These are phyloP conservation scores for Intellagama lesueurii DNA, from an alignment of 2,797 vertebrate genomes.

Conservation along the genomic window DNA sequence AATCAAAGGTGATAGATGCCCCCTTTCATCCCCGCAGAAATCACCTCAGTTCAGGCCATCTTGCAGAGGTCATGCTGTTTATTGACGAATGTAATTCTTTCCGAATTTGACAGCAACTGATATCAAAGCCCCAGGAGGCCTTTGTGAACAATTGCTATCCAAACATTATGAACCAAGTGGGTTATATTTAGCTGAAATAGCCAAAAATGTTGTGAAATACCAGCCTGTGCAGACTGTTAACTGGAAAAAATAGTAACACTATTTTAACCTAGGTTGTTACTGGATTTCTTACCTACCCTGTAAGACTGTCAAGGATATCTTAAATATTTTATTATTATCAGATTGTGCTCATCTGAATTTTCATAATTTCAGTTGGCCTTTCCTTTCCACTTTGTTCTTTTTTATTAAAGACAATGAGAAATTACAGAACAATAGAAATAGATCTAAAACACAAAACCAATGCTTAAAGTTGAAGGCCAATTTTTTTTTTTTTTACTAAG, in stretches of 20 bases:
- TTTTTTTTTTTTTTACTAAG: too few species aligned
- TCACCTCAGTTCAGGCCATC: constrained; percentile 36
- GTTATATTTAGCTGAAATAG: neutral
- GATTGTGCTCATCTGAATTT: neutral
- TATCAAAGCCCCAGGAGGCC: accelerated
- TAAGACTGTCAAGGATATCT: neutral
- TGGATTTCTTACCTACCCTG: too few species aligned
- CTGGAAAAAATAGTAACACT: neutral
- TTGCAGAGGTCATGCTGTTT: constrained; percentile 44
- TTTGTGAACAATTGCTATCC: constrained; percentile 8
- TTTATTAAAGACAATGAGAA: neutral
- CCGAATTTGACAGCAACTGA: constrained; percentile 45
- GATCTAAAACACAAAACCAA: too few species aligned
- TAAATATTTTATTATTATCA: neutral
- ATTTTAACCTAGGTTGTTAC: neutral
- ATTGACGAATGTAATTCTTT: constrained; percentile 56
- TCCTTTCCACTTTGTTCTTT: neutral
- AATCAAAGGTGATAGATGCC: constrained; percentile 54
- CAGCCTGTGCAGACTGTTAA: neutral
- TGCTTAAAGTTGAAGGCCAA: too few species aligned
- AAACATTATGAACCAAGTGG: constrained; percentile 29
- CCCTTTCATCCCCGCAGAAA: constrained; percentile 42
- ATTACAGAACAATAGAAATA: too few species aligned
- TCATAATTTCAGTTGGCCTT: neutral
- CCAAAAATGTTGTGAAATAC: neutral